Percentiles rank a stretch among this genome's conserved stretches.
Evolutionary conservation across 2,888 invertebrate species (phyloP).

Genomic region (Arrhopalites spinosus): DNA sequence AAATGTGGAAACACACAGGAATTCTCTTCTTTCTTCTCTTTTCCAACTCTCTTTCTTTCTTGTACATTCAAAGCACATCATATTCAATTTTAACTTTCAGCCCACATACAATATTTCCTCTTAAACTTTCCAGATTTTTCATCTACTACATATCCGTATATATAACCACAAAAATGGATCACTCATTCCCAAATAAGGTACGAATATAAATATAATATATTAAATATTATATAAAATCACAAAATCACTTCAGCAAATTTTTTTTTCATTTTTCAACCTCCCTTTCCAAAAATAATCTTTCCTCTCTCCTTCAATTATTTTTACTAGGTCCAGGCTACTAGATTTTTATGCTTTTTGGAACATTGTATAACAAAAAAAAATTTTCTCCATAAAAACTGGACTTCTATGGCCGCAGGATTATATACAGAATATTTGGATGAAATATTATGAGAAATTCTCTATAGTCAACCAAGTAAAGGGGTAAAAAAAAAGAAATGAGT

Average conservation of each 20-base stretch:
- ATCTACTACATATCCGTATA: no score
- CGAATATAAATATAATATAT: not conserved
- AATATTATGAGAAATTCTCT: not conserved
- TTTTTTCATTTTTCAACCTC: not conserved
- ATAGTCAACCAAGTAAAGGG: not conserved
- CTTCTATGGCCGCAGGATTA: not conserved
- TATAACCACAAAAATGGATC: not conserved
- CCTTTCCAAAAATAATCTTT: not conserved
- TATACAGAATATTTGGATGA: not conserved
- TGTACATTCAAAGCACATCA: not conserved
- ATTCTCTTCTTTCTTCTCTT: not conserved
- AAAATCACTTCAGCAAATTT: not conserved
- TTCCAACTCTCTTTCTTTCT: no score
- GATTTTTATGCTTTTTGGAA: no score
- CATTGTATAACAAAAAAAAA: conserved; percentile 3
- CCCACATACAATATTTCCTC: not conserved
- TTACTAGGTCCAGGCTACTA: not conserved
- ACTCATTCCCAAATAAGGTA: conserved; percentile 3
- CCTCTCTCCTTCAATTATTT: not conserved
- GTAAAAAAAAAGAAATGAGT: not conserved
- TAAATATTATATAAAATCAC: not conserved
- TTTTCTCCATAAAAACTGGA: not conserved
- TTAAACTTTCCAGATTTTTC: not conserved
- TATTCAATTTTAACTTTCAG: conserved; percentile 14
- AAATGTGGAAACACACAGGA: conserved; percentile 13